Evolutionary conservation across 2,113 vertebrate genomes (phyloP), one percentile per base, ranked within the genome.

Genomic region (Oceanites oceanicus): DNA sequence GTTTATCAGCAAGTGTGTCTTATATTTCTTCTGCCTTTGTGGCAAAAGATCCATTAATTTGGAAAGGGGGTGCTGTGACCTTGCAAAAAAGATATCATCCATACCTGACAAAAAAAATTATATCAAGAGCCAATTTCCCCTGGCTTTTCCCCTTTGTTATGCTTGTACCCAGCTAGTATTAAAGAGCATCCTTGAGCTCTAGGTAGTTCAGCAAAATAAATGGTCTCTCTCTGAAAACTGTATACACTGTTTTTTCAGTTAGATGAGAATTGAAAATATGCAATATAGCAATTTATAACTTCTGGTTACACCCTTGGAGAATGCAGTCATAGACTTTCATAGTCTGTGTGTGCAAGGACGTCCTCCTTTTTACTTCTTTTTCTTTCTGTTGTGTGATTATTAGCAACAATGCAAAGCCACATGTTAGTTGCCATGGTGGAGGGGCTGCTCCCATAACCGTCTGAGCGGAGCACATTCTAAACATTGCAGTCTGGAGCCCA

Each of bases 381-480:
- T 93, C 92, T 94, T 96, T 52, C 86, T 50, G 62, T 44, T 50
- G 47, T 72, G 49, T 61, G 77, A 87, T 90, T 74, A 79, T 92
- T 74, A 93, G 72, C 68, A 93, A n/a, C 78, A 88, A 53, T 27
- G 55, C 97, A 94, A 93, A 96, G 88, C 78, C 67, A 21, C 82
- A 18, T 72, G 59, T 47, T 32, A 76, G 75, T 67, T 83, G 74
- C 87, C 45, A 15, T 44, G 58, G 80, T 81, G 81, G 82, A 77
- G 53, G 29, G 77, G 80, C 91, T 75, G 82, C 96, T 97, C 95
- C 96, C 92, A 55, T 72, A 96, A 52, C 83, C 1, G 10, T 91
- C 94, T 95, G 94, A 95, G 86, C 66, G 91, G 77, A 91, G 95
- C 90, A 96, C 96, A 87, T 97, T 96, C 68, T 94, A 89, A 96